A percentile compares a stretch with the other conserved stretches of the same genome.
Evolutionary conservation across 1,140 invertebrate species (phyloP).

Genomic region (Thaumetopoea pityocampa): DNA sequence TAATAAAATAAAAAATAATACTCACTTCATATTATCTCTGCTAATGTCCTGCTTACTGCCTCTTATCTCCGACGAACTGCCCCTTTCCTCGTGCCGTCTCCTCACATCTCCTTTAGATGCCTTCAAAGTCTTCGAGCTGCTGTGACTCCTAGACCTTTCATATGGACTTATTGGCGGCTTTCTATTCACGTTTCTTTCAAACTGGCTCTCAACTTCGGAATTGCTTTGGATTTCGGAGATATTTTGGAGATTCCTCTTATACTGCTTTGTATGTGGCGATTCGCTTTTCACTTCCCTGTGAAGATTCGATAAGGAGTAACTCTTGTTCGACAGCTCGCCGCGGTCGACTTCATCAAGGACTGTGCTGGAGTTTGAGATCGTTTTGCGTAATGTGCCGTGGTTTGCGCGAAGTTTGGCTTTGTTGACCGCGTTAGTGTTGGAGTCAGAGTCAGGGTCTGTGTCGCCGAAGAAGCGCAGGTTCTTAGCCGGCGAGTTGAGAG

Average conservation of each 20-base stretch:
- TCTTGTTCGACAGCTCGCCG: constrained; percentile 52
- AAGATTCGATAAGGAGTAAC: constrained; percentile 66
- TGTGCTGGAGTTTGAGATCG: constrained; percentile 64
- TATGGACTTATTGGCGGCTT: constrained; percentile 72
- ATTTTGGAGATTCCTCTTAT: constrained; percentile 76
- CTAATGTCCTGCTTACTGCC: constrained; percentile 57
- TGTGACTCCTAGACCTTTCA: constrained; percentile 66
- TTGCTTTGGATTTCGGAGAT: constrained; percentile 76
- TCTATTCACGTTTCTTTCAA: constrained; percentile 39
- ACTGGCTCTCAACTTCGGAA: constrained; percentile 60
- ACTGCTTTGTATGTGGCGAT: constrained; percentile 48
- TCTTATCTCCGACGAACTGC: constrained; percentile 58
- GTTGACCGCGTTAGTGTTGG: constrained; percentile 54
- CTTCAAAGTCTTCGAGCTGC: constrained; percentile 66
- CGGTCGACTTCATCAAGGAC: constrained; percentile 63
- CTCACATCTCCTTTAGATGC: constrained; percentile 40
- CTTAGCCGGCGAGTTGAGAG: constrained; percentile 74
- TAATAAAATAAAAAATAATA: constrained; percentile 8
- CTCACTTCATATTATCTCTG: constrained; percentile 61
- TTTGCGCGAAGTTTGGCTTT: constrained; percentile 44
- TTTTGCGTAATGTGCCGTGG: constrained; percentile 52
- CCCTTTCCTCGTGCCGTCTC: constrained; percentile 48
- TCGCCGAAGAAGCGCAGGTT: constrained; percentile 89
- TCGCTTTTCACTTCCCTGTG: constrained; percentile 50
- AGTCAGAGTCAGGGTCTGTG: constrained; percentile 84